Percentiles rank a stretch among this genome's conserved stretches.
Conservation (phyloP, 2,113 vertebrate genomes). For the Lophius piscatorius region DNA sequence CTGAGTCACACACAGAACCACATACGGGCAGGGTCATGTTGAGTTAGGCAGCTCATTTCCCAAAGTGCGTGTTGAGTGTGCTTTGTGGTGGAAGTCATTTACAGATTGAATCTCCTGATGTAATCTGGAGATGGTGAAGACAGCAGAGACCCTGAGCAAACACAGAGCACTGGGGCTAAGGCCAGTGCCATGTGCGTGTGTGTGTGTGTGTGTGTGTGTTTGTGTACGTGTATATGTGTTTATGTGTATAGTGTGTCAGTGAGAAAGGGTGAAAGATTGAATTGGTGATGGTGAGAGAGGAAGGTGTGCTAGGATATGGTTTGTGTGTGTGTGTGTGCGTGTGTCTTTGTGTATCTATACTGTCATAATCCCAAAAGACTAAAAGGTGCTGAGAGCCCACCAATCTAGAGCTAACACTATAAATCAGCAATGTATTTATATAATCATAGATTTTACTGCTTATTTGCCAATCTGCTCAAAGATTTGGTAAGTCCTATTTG, state of each 20-base stretch:
- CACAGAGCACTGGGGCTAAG: slow-evolving; percentile 61
- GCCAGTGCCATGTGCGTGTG: slow-evolving; percentile 41
- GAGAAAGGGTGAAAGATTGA: slow-evolving; percentile 21
- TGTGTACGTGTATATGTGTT: slow-evolving; percentile 15
- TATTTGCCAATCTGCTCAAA: background rate
- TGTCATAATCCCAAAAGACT: slow-evolving; percentile 19
- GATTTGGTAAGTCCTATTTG: too few species aligned
- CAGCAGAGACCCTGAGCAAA: slow-evolving; percentile 62
- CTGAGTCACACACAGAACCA: slow-evolving; percentile 46
- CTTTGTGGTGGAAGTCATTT: slow-evolving; percentile 77
- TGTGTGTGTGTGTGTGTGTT: slow-evolving; percentile 31
- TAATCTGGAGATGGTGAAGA: slow-evolving; percentile 79
- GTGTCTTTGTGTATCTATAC: slow-evolving; percentile 8
- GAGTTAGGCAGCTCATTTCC: slow-evolving; percentile 78
- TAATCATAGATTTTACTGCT: background rate
- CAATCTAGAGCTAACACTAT: background rate
- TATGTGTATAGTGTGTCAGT: slow-evolving; percentile 22
- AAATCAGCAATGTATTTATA: background rate
- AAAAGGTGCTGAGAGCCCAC: background rate
- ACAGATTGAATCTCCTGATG: slow-evolving; percentile 78
- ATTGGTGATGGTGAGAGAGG: slow-evolving; percentile 26
- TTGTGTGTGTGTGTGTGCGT: slow-evolving; percentile 4
- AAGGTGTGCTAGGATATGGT: slow-evolving; percentile 5
- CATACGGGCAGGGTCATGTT: slow-evolving; percentile 70
- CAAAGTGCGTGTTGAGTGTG: slow-evolving; percentile 77